Evolutionary conservation across 2,797 vertebrate genomes (phyloP), one percentile per base, ranked within the genome.

Genomic region (Myripristis jacobus): DNA sequence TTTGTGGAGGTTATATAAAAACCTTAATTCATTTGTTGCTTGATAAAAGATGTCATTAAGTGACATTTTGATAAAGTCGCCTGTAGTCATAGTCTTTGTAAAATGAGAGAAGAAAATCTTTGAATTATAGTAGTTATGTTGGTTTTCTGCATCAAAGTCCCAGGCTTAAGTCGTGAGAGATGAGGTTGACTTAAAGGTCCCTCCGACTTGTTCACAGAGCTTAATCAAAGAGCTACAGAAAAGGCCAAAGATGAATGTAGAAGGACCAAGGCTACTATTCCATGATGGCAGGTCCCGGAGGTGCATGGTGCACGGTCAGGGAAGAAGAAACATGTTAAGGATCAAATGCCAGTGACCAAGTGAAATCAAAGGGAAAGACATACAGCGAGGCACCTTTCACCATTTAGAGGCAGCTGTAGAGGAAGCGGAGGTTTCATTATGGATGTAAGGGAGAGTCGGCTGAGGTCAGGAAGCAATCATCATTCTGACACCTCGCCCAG

Each of bases 401-500:
- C 91, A 92, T 93, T 92, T 91, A 91, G 80, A 92, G 87, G 85
- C 75, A 85, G 86, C 86, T 84, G 89, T 81, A 86, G 83, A 90
- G 83, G 83, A 90, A 89, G 89, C 58, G 75, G 56, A 87, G 82
- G 74, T 91, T 92, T 94, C 75, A 92, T 90, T 93, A 89, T 84
- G 90, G 90, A 92, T 92, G 87, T 91, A 92, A 93, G 91, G 86
- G 92, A 87, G 91, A 90, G 85, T 54, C 24, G 56, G 66, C 79
- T 80, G 77, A 92, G 92, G 93, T 94, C 93, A 93, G 88, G 79
- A 92, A 90, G 88, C 91, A 94, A 93, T 93, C 92, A 93, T 91
- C 86, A 84, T 85, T 73, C 84, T 91, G 90, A 93, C 92, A 93
- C 92, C 84, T 92, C 75, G 44, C 82, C 78, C 91, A 90, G 92